A percentile compares a stretch with the other conserved stretches of the same genome.
phyloP scores from a whole-genome alignment of 2,888 invertebrate species.

The Phortica magna region DNA sequence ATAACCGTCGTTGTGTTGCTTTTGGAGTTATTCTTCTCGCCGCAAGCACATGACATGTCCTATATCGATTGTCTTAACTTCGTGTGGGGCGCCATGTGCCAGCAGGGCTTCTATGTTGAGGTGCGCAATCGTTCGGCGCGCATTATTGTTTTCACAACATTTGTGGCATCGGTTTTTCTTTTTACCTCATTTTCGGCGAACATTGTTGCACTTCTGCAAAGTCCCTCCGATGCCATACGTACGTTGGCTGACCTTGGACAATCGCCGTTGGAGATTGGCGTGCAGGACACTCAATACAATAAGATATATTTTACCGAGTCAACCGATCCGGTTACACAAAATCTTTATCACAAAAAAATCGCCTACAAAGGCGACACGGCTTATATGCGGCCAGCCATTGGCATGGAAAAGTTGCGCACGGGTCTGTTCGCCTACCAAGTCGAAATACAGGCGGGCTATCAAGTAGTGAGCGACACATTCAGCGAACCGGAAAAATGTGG shows the following conservation, averaged over 20 bases:
- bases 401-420: constrained; percentile 80
- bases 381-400: constrained; percentile 80
- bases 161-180: constrained; percentile 80
- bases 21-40: constrained; percentile 68
- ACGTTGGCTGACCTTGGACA: constrained; percentile 80
- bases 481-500: constrained; percentile 83
- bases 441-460: constrained; percentile 81
- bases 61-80: constrained; percentile 79
- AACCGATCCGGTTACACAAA: constrained; percentile 79
- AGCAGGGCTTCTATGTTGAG: constrained; percentile 81
- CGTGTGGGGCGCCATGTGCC: constrained; percentile 81
- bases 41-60: constrained; percentile 62
- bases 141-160: constrained; percentile 80
- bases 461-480: constrained; percentile 82
- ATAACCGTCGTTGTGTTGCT: constrained; percentile 65
- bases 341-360: constrained; percentile 80
- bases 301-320: constrained; percentile 82
- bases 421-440: constrained; percentile 82
- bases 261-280: constrained; percentile 80
- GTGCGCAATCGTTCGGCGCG: constrained; percentile 80
- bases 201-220: constrained; percentile 82
- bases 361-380: constrained; percentile 80
- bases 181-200: constrained; percentile 84
- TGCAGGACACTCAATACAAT: constrained; percentile 82
- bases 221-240: constrained; percentile 81